A percentile compares a stretch with the other conserved stretches of the same genome.
These are phyloP conservation scores for Drosophila chauvacae DNA, from an alignment of 1,140 invertebrate species.

Conservation along the genomic window DNA sequence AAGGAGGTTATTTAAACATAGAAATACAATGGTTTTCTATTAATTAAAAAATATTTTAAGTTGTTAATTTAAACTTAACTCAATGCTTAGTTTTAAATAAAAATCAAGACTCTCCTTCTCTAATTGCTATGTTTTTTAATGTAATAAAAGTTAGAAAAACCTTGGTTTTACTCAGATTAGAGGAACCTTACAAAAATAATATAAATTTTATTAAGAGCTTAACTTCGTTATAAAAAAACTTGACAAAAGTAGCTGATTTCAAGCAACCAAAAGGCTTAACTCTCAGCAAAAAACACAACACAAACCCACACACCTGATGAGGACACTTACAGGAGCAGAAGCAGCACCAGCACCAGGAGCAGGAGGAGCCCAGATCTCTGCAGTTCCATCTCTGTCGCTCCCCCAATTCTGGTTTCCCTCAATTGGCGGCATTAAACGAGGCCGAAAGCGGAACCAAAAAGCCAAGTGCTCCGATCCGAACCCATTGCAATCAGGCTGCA, in stretches of 20 bases:
- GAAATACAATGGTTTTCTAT: background rate
- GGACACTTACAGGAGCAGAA: slow-evolving; percentile 33
- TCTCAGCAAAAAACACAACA: background rate
- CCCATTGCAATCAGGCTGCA: slow-evolving; percentile 31
- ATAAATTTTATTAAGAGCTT: background rate
- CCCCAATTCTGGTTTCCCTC: slow-evolving; percentile 60
- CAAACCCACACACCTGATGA: slow-evolving; percentile 38
- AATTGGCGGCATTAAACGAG: slow-evolving; percentile 76
- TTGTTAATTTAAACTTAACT: background rate
- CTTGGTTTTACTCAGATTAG: no score
- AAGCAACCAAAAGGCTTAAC: background rate
- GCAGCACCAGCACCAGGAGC: slow-evolving; percentile 13
- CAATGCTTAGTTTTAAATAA: background rate
- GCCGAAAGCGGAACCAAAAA: slow-evolving; percentile 47
- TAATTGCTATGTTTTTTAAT: background rate
- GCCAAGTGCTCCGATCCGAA: slow-evolving; percentile 32
- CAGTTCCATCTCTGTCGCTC: slow-evolving; percentile 51
- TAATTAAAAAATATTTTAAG: background rate
- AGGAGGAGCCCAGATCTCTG: slow-evolving; percentile 32
- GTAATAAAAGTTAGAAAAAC: background rate
- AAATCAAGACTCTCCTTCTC: background rate
- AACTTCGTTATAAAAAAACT: background rate
- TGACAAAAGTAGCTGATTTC: slow-evolving; percentile 13
- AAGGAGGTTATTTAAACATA: background rate
- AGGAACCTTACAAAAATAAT: background rate